phyloP scores from a whole-genome alignment of 2,113 vertebrate genomes.

The rabbit (Oryctolagus cuniculus) region mOryCun1.1 NC_091435.1:70385001-70385500 shows the following conservation, averaged over 20 bases:
- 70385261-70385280: not conserved
- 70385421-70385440: not conserved
- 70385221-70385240: not conserved
- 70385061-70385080: slow-evolving; percentile 39
- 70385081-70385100: slow-evolving; percentile 8
- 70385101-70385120: not conserved
- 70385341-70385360: not conserved
- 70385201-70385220: slow-evolving; percentile 23
- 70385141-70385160: not conserved
- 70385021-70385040: not conserved
- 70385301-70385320: not conserved
- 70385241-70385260: not conserved
- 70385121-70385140: slow-evolving; percentile 18
- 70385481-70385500: not conserved
- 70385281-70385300: slow-evolving; percentile 15
- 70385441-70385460: not conserved
- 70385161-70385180: not conserved
- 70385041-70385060: not conserved
- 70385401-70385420: not conserved
- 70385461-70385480: not conserved
- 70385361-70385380: not conserved
- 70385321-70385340: not conserved
- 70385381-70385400: not conserved
- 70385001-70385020: no score
- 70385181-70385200: not conserved